Conservation (phyloP, 2,113 vertebrate genomes). For the Dipodomys merriami region DNA sequence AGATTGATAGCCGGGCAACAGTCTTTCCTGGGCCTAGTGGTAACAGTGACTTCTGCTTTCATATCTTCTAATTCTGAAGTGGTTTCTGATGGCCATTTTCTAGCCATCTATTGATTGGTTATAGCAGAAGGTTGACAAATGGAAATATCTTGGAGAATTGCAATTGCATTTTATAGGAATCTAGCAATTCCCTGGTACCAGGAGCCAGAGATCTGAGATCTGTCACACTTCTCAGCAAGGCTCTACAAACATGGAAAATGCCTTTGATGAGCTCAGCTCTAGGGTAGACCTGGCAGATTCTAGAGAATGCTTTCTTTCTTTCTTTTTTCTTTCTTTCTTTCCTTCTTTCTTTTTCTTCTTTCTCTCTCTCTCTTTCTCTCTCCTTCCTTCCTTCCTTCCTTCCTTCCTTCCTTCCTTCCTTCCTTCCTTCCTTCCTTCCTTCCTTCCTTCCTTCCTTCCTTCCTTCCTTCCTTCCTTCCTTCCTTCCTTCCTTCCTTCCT, state of each 20-base stretch:
- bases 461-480: no score
- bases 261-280: neutral
- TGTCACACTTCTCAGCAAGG: neutral
- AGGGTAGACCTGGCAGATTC: rapidly evolving
- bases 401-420: no score
- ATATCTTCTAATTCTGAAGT: slow-evolving; percentile 60
- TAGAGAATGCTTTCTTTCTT: neutral
- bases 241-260: neutral
- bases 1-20: slow-evolving; percentile 16
- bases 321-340: no score
- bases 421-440: no score
- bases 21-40: slow-evolving; percentile 54
- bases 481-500: no score
- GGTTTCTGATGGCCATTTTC: slow-evolving; percentile 63
- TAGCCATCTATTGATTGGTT: slow-evolving; percentile 42
- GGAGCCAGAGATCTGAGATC: slow-evolving; percentile 11
- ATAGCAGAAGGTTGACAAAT: slow-evolving; percentile 28
- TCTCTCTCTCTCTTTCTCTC: no score
- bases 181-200: slow-evolving; percentile 56
- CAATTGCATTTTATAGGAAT: slow-evolving; percentile 61
- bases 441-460: no score
- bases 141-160: slow-evolving; percentile 64
- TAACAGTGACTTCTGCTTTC: neutral
- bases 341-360: no score
- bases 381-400: no score